Evolutionary conservation across 2,113 vertebrate genomes (phyloP), one percentile per base, ranked within the genome.

Genomic region (Bufo bufo): DNA sequence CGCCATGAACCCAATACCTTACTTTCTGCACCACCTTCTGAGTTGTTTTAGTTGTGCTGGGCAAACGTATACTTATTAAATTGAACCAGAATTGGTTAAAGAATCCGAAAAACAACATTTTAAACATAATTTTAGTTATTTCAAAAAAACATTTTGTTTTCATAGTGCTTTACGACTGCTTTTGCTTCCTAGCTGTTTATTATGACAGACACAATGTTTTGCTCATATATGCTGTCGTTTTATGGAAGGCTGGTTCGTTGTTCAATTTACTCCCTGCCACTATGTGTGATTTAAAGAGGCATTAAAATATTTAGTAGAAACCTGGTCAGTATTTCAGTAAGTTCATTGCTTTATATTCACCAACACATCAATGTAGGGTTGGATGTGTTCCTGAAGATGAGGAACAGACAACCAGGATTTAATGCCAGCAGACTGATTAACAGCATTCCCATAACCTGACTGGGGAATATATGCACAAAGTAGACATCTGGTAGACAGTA

Each of bases 251-350:
- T 56, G 47, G 17, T 77, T 77, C 49, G 49, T 77, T 80, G 54
- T 59, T 59, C 52, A 43, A 61, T 81, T 81, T 66, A 66, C 16
- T 49, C 33, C 11, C 59, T 83, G 23, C 81, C 45, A 83, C 19
- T 13, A 47, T 66, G 4, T 66, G 43, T 65, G 59, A 65, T 83
- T 83, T 83, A 65, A 63, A 66, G 43, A 13, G 61, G 23, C 59
- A 83, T 58, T 80, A 65, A 83, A 65, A 83, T 66, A 83, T 83
- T 83, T 63, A 65, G 81, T 83, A 66, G 43, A 66, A 50, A 66
- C 59, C 81, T 66, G 19, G 61, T 45, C 59, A 83, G 52, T 66
- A 83, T 49, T 63, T 83, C 61, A 66, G 43, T 33, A 33, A 33
- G 33, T 66, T 83, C 61, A 83, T 66, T 50, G 43, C 45, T 56